Evolutionary conservation across 2,113 vertebrate genomes (phyloP), one percentile per base, ranked within the genome.

Genomic region (Takifugu flavidus): DNA sequence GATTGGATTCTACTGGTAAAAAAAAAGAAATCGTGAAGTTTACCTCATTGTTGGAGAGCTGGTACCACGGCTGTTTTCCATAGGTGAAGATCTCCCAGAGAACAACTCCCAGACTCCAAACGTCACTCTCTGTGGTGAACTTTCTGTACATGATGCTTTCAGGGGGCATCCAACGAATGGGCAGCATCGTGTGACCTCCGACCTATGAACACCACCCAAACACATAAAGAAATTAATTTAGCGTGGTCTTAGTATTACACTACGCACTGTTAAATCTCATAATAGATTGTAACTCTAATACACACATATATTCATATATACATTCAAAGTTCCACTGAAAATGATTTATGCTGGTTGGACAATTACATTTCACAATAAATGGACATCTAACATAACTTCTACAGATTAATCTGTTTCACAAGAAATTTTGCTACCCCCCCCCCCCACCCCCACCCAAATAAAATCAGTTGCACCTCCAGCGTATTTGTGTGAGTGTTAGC

Each of bases 111-210:
- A 99, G 89, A 85, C 97, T 99, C 97, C 97, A 99, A 43, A 99
- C 97, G 5, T 99, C 97, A 0, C 97, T 99, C 86, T 99, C 97
- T 0, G 97, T 98, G 77, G 97, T 99, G 89, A 99, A 99, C 82
- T 97, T 99, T 84, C 97, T 93, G 80, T 99, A 99, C 97, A 99
- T 99, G 84, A 99, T 99, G 86, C 97, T 99, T 81, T 99, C 97
- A 14, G 97, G 97, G 57, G 97, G 97, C 97, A 99, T 99, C 97
- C 97, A 99, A 52, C 97, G 95, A 65, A 99, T 99, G 20, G 97
- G 97, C 71, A 99, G 81, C 96, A 99, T 99, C 25, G 96, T 99
- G 83, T 99, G 97, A 58, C 97, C 97, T 7, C 97, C 97, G 11
- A 99, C 97, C 97, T 99, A 53, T 59, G 42, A 67, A 71, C 20